These are phyloP conservation scores for Yponomeuta malinellus DNA, from an alignment of 2,888 invertebrate genomes.

Conservation along the genomic window DNA sequence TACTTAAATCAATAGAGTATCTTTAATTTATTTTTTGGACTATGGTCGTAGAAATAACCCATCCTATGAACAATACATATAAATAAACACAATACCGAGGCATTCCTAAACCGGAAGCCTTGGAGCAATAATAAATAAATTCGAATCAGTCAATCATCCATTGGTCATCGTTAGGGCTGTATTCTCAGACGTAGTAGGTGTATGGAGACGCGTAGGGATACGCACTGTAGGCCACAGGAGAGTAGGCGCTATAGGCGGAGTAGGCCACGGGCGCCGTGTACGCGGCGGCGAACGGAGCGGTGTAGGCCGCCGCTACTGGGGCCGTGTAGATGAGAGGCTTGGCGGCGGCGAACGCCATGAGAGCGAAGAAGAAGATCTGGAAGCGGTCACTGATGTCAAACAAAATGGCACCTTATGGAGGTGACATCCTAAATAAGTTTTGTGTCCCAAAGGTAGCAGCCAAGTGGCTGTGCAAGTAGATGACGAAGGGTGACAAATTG, in stretches of 20 bases:
- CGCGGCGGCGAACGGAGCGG: conserved; percentile 36
- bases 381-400: conserved; percentile 16
- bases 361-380: conserved; percentile 71
- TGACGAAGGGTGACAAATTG: no score
- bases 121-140: not conserved
- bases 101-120: not conserved
- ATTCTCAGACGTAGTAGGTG: conserved; percentile 23
- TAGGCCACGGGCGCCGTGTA: conserved; percentile 39
- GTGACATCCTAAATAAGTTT: no score
- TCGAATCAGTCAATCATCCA: not conserved
- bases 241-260: conserved; percentile 40
- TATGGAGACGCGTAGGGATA: conserved; percentile 48
- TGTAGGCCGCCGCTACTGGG: conserved; percentile 49
- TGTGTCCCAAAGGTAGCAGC: no score
- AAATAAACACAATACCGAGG: not conserved
- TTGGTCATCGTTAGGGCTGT: not conserved
- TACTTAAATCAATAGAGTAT: no score
- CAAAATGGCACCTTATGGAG: not conserved
- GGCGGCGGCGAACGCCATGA: conserved; percentile 61
- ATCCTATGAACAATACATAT: not conserved
- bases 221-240: conserved; percentile 35
- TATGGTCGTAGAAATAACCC: no score
- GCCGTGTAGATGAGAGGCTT: conserved; percentile 40
- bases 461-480: no score
- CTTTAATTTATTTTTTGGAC: no score